Conservation (phyloP, 2,888 invertebrate genomes). For the Hybos culiciformis region DNA sequence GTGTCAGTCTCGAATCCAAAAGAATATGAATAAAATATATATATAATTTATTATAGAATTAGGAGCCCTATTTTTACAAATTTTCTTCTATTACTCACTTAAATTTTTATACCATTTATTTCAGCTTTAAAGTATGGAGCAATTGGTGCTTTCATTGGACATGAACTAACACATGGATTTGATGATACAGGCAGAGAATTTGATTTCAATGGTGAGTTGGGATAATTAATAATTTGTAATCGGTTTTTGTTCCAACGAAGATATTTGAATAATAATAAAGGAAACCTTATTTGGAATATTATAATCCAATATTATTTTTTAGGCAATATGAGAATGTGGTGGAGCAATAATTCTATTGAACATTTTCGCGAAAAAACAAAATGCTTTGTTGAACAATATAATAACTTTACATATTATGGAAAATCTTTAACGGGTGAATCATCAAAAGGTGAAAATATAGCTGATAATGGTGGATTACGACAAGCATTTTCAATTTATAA, state of each 20-base stretch:
- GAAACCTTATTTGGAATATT: no score
- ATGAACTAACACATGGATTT: conserved; percentile 19
- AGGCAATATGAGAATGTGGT: conserved; percentile 18
- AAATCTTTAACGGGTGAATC: conserved; percentile 13
- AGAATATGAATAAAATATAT: no score
- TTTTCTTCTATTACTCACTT: no score
- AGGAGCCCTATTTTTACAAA: no score
- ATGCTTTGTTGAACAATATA: conserved; percentile 18
- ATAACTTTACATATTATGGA: conserved; percentile 16
- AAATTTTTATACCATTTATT: no score
- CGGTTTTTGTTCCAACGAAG: no score
- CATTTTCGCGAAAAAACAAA: conserved; percentile 14
- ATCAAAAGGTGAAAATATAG: conserved; percentile 16
- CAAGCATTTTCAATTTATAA: conserved; percentile 16
- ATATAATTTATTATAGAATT: no score
- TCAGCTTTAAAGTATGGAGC: conserved; percentile 17
- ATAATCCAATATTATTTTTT: conserved; percentile 6
- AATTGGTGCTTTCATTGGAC: conserved; percentile 19
- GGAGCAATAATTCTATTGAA: conserved; percentile 15
- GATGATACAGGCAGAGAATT: conserved; percentile 17
- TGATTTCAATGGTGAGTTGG: conserved; percentile 14
- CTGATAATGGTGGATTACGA: conserved; percentile 18
- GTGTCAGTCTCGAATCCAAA: no score
- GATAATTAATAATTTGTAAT: no score
- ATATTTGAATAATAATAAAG: no score